Evolutionary conservation across 2,888 invertebrate species (phyloP).

Genomic region (Zootermopsis nevadensis): DNA sequence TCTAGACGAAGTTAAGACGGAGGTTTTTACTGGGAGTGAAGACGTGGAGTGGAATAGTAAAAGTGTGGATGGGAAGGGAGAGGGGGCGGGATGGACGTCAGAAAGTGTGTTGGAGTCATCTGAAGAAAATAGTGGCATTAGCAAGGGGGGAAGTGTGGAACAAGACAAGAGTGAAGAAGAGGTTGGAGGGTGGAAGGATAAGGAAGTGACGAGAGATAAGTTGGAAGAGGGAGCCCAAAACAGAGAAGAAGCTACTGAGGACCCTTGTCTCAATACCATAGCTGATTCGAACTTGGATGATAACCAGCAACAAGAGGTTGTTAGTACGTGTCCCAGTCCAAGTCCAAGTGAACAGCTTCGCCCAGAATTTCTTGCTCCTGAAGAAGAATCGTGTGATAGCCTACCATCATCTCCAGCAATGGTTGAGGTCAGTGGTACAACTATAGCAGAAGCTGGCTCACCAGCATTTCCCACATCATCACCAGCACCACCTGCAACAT

Average conservation of each 20-base stretch:
- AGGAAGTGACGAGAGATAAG: constrained; percentile 30
- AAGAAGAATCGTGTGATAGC: constrained; percentile 29
- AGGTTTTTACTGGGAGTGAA: constrained; percentile 33
- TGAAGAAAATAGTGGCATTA: constrained; percentile 1
- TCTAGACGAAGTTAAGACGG: constrained; percentile 47
- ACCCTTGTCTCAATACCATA: not conserved
- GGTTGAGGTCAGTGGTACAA: constrained; percentile 44
- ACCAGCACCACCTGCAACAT: constrained; percentile 38
- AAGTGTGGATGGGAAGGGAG: constrained; percentile 43
- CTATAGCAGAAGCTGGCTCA: constrained; percentile 41
- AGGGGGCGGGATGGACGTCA: constrained; percentile 38
- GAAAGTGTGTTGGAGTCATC: not conserved
- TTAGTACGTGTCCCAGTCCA: constrained; percentile 42
- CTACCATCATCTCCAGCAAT: constrained; percentile 35
- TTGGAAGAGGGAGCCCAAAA: not conserved
- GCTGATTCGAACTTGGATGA: not conserved
- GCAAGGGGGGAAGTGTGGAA: constrained; percentile 49
- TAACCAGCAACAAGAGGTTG: constrained; percentile 47
- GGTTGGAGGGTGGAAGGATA: constrained; percentile 54
- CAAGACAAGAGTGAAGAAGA: constrained; percentile 58
- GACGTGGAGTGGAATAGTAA: constrained; percentile 42
- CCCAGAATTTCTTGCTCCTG: constrained; percentile 48
- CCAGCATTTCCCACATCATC: constrained; percentile 47
- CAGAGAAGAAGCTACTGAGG: not conserved
- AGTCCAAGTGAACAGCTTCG: constrained; percentile 49